These are phyloP conservation scores for Pterostichus niger DNA, from an alignment of 2,888 invertebrate species.

Conservation along the genomic window DNA sequence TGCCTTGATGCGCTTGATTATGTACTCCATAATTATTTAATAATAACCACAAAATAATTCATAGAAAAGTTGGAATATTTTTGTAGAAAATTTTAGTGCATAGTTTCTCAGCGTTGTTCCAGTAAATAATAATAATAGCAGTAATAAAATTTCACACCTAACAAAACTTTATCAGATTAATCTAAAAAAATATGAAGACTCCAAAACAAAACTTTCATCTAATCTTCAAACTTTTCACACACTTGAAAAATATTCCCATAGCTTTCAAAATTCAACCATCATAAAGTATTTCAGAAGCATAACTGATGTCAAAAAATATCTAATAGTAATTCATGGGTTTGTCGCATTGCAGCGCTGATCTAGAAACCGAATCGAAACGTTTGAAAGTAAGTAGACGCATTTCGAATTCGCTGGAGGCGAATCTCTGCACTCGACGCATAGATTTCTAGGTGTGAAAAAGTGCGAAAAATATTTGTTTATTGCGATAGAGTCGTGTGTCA, in stretches of 20 bases:
- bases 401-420: slow-evolving; percentile 25
- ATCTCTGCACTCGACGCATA: background rate
- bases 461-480: slow-evolving; percentile 52
- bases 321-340: slow-evolving; percentile 10
- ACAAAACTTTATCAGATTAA: slow-evolving; percentile 19
- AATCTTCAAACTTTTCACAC: background rate
- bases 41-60: background rate
- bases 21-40: too few relatives aligned
- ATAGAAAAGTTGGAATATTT: background rate
- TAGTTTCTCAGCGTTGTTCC: slow-evolving; percentile 22
- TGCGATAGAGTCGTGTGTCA: background rate
- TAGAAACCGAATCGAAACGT: slow-evolving; percentile 2
- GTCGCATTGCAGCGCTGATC: background rate
- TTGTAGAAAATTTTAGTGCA: slow-evolving; percentile 21
- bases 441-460: slow-evolving; percentile 41
- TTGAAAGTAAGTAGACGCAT: slow-evolving; percentile 40
- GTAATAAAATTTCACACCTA: slow-evolving; percentile 32
- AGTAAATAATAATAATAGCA: slow-evolving; percentile 12
- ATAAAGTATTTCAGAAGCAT: slow-evolving; percentile 24
- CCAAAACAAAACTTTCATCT: slow-evolving; percentile 20
- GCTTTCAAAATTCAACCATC: slow-evolving; percentile 32
- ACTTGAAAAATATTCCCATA: slow-evolving; percentile 29
- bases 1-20: too few relatives aligned
- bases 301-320: slow-evolving; percentile 22
- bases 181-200: slow-evolving; percentile 10